Evolutionary conservation across 2,113 vertebrate genomes (phyloP), one percentile per base, ranked within the genome.

Genomic region (Grantiella picta): DNA sequence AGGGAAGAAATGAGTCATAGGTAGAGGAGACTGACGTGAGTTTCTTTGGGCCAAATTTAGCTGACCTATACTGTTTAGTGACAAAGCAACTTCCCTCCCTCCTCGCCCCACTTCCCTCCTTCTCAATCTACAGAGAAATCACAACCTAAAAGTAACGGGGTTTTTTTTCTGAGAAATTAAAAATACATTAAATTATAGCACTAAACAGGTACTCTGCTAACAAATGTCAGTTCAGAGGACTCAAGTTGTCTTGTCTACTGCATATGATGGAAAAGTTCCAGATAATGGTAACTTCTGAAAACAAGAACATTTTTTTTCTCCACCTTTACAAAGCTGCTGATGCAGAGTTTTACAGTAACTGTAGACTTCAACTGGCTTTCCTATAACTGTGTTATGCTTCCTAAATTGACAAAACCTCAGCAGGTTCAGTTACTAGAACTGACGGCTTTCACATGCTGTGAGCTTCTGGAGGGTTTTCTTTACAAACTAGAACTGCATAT

Each of bases 11-110:
- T 94, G 86, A 95, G 47, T 96, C 94, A 94, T 2, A 79, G 68
- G 38, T 17, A 57, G 23, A 68, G 21, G 81, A 81, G 61, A 69
- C 18, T 92, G 80, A 78, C 35, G 63, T 70, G 72, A 78, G 38
- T 79, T 76, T 85, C 49, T 95, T 69, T 45, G 57, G 85, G 60
- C 52, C 79, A 83, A 83, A 96, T 96, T 93, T 93, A 95, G 86
- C 47, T 95, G 94, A 94, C 92, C 90, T 92, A n/a, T 31, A 63
- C 63, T 47, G 33, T 66, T 73, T 63, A 50, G 65, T 52, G 92
- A 94, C 28, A 88, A 80, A 83, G 42, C 31, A 86, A 29, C 11
- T 25, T 31, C 17, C 18, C 25, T 10, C 36, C 27, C 22, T 44
- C 10, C 21, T 31, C 0, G 1, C 12, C n/a, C 53, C 33, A 40